These are phyloP conservation scores for Tyto alba DNA, from an alignment of 2,113 vertebrate genomes.

Conservation along the genomic window DNA sequence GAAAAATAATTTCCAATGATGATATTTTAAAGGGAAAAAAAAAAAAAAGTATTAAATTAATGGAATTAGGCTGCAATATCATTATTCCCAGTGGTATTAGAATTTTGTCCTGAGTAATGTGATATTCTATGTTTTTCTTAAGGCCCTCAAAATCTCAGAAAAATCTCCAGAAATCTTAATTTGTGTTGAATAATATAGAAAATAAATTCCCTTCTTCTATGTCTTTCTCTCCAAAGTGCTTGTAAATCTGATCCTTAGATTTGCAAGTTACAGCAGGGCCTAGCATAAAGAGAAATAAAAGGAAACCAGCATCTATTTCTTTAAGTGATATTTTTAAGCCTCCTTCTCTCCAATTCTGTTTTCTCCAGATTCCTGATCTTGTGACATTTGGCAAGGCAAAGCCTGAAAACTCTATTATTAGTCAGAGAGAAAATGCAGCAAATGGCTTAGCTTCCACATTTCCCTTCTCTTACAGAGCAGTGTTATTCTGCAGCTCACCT, in stretches of 20 bases:
- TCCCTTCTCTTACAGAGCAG: background rate
- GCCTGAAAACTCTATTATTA: conserved; percentile 20
- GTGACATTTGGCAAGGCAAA: conserved; percentile 9
- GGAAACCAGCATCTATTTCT: background rate
- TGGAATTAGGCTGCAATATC: background rate
- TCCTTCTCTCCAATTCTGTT: background rate
- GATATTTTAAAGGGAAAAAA: background rate
- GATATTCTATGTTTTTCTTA: background rate
- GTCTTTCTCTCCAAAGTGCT: background rate
- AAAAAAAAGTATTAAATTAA: background rate
- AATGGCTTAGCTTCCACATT: background rate
- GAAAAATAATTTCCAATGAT: background rate
- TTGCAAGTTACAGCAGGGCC: background rate
- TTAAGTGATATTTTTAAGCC: background rate
- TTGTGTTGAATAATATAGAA: background rate
- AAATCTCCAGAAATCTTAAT: background rate
- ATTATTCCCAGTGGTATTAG: background rate
- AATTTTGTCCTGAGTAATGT: background rate
- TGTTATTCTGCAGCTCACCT: background rate
- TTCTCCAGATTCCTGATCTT: background rate
- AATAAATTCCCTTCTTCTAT: background rate
- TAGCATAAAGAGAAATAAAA: background rate
- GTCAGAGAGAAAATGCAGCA: background rate
- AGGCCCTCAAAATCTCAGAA: background rate
- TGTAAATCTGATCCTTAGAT: background rate